These are phyloP conservation scores for Anguilla anguilla DNA, from an alignment of 2,797 vertebrate species.

Conservation along the genomic window DNA sequence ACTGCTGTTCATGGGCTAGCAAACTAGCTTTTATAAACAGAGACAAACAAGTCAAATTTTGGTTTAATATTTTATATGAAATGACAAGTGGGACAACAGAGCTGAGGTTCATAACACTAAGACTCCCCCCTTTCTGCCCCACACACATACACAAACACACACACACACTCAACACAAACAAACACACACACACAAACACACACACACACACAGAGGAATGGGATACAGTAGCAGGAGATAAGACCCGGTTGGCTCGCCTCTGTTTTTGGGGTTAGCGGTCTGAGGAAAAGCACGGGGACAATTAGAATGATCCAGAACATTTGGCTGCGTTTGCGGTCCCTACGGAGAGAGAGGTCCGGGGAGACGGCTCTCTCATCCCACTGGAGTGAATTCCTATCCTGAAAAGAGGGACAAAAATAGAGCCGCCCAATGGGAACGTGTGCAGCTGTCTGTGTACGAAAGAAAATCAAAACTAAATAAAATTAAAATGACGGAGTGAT, in stretches of 20 bases:
- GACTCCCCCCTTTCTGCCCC: background rate
- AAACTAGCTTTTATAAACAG: conserved; percentile 38
- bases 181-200: background rate
- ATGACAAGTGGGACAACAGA: background rate
- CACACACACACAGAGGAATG: conserved; percentile 32
- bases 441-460: background rate
- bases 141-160: background rate
- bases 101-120: background rate
- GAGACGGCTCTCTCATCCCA: conserved; percentile 41
- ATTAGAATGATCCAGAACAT: conserved; percentile 50
- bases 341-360: conserved; percentile 58
- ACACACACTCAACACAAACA: background rate
- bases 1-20: conserved; percentile 32
- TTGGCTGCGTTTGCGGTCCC: conserved; percentile 48
- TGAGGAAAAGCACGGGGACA: conserved; percentile 67
- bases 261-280: conserved; percentile 70
- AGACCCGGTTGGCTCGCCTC: conserved; percentile 36
- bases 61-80: background rate
- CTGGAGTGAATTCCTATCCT: conserved; percentile 15
- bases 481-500: background rate
- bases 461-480: background rate
- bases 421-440: background rate
- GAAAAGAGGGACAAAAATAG: background rate
- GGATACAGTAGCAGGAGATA: conserved; percentile 55
- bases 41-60: conserved; percentile 42